Base-by-base conservation (phyloP, 2,113 vertebrate species). In the Muntiacus muntjak region DNA sequence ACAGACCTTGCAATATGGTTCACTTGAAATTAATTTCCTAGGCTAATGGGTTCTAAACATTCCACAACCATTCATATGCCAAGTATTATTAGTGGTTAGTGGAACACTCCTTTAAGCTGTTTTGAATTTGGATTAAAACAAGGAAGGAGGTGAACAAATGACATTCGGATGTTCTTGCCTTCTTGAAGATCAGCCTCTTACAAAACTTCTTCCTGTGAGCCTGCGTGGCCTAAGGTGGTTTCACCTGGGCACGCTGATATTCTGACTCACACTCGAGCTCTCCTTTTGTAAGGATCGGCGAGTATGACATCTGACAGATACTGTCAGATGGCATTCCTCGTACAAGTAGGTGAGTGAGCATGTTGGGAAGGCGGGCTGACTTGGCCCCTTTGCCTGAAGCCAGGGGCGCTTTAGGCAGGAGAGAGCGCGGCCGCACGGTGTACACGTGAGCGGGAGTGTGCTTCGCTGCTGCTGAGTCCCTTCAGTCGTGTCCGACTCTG, bases 211-310 rank as follows among this genome's bases (percentile, higher is more conserved):
- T 92, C 85, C 8, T 15, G 26, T 95, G 94, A 97, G 26, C 62
- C 12, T 92, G 0, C 67, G 62, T 87, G 47, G 86, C 96, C 82
- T 64, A 1, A 50, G 91, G 95, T 87, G 76, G 15, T 94, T 97
- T 89, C 87, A 45, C 86, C n/a, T 97, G 58, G 2, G 28, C 85
- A 62, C 57, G 60, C 89, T 95, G 95, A 85, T 88, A 74, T 79
- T 90, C 91, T 97, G 97, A 94, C 91, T 97, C 95, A 93, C 9
- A 43, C 43, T 93, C 83, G 55, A 95, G 89, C n/a, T 95, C 74
- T 91, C 54, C 30, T 97, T 97, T 94, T 58, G 50, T 58, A 71
- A 95, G 86, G 67, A 45, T 60, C 43, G 19, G 57, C 62, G 87
- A 96, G n/a, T 79, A 36, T 93, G 47, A 82, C 95, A 89, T 87